Conservation (phyloP, 1,140 invertebrate genomes). For the Rhopalosiphum maidis region DNA sequence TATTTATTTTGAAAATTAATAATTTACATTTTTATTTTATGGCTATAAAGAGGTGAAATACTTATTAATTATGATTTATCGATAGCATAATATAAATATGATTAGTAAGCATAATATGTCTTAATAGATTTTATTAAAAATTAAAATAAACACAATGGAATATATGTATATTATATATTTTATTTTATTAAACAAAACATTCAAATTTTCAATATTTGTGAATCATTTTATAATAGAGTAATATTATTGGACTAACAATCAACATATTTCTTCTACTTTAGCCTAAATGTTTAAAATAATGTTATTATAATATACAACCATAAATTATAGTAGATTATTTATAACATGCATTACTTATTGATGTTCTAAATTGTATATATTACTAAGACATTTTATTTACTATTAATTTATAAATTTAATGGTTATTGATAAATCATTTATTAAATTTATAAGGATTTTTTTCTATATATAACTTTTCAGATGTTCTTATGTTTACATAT, state of each 20-base stretch:
- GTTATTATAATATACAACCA: no score
- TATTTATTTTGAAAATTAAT: background rate
- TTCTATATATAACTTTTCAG: conserved; percentile 13
- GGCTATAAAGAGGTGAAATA: background rate
- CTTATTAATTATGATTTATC: background rate
- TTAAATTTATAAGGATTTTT: background rate
- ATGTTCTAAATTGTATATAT: background rate
- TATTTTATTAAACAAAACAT: background rate
- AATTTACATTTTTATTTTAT: background rate
- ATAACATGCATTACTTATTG: no score
- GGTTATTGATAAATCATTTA: background rate
- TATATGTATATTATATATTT: background rate
- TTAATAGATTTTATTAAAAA: background rate
- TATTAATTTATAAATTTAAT: background rate
- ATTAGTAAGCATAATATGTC: background rate
- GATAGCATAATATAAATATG: background rate
- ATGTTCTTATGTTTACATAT: conserved; percentile 60
- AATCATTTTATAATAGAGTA: background rate
- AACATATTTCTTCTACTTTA: no score
- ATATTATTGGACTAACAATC: no score
- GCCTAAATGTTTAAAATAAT: no score
- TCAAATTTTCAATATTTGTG: background rate
- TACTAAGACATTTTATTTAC: background rate
- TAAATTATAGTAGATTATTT: no score
- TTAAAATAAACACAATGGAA: background rate